phyloP scores from a whole-genome alignment of 2,888 invertebrate species.

The Halictus ligatus region DNA sequence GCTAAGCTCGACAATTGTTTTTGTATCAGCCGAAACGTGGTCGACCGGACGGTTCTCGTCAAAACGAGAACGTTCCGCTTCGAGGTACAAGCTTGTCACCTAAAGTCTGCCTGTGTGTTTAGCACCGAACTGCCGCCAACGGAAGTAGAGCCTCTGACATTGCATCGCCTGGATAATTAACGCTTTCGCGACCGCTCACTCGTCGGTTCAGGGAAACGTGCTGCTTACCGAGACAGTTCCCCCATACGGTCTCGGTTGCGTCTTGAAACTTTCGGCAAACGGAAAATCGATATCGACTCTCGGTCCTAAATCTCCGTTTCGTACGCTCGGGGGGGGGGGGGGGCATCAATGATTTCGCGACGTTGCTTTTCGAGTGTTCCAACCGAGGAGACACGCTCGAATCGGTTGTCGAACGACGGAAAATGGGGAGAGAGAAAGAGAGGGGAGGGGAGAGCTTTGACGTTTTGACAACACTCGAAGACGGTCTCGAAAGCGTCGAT shows the following conservation, averaged over 20 bases:
- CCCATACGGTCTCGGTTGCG: neutral
- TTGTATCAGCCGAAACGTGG: neutral
- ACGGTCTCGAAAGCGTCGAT: slow-evolving; percentile 8
- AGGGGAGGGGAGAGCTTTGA: neutral
- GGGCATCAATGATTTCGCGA: neutral
- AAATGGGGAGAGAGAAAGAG: neutral
- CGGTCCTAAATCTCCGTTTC: neutral
- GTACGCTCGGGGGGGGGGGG: neutral
- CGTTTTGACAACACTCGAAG: neutral
- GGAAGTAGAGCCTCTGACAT: slow-evolving; percentile 25
- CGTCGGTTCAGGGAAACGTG: neutral
- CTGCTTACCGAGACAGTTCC: neutral
- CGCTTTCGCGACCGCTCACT: slow-evolving; percentile 37
- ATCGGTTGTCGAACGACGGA: neutral
- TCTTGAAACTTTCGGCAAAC: neutral
- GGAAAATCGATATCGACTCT: neutral
- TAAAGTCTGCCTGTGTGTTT: slow-evolving; percentile 32
- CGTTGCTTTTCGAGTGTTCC: neutral
- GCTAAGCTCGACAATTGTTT: slow-evolving; percentile 10
- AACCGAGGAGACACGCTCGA: neutral
- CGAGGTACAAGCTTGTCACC: slow-evolving; percentile 7
- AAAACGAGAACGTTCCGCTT: neutral
- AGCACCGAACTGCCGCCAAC: slow-evolving; percentile 39
- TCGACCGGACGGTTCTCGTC: neutral
- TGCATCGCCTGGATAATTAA: slow-evolving; percentile 29